Conservation (phyloP, 2,113 vertebrate species). For the Alligator mississippiensis region DNA sequence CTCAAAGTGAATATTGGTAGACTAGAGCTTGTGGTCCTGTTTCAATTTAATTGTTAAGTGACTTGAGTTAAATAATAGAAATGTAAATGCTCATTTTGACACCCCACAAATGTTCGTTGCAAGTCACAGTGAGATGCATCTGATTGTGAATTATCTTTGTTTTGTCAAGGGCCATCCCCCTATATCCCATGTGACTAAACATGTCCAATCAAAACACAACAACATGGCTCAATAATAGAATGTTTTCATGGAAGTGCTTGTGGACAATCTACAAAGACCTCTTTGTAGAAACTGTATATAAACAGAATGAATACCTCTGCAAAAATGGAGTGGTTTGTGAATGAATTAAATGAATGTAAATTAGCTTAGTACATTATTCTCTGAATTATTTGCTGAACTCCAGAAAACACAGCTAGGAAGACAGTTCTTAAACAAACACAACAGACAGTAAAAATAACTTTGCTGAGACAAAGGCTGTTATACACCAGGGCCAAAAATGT, state of each 20-base stretch:
- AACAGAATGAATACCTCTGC: not conserved
- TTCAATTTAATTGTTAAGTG: not conserved
- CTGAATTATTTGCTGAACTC: not conserved
- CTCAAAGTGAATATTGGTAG: not conserved
- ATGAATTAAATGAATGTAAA: not conserved
- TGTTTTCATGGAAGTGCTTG: not conserved
- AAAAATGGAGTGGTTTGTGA: not conserved
- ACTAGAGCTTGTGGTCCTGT: not conserved
- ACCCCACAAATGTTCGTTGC: not conserved
- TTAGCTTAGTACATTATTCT: not conserved
- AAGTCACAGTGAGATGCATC: not conserved
- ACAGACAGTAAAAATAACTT: slow-evolving; percentile 23
- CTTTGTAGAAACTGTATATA: not conserved
- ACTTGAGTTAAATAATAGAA: not conserved
- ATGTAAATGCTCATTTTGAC: not conserved
- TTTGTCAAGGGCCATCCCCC: not conserved
- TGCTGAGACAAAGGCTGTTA: not conserved
- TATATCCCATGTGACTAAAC: not conserved
- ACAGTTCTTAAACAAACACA: not conserved
- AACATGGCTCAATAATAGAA: not conserved
- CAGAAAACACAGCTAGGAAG: slow-evolving; percentile 14
- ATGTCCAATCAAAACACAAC: not conserved
- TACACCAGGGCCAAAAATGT: not conserved
- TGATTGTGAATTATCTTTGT: not conserved
- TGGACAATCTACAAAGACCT: not conserved